Conservation (phyloP, 2,797 vertebrate genomes). For the Novumbra hubbsi region DNA sequence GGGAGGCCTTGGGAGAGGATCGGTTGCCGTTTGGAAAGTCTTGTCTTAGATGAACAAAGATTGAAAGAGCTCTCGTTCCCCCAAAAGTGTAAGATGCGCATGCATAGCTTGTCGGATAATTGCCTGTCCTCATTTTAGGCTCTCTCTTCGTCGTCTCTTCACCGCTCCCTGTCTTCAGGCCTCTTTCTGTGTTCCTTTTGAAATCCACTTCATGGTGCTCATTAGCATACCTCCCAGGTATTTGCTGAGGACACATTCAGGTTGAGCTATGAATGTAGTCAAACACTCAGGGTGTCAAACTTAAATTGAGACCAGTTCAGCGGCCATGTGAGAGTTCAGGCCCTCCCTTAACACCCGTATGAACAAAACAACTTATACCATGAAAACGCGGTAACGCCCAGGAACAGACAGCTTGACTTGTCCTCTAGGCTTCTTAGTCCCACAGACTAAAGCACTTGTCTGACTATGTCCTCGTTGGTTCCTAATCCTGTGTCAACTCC, state of each 20-base stretch:
- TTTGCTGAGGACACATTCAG: neutral
- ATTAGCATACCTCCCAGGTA: slow-evolving; percentile 31
- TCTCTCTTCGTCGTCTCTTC: slow-evolving; percentile 1
- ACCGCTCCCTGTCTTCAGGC: neutral
- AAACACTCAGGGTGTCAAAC: slow-evolving; percentile 25
- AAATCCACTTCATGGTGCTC: slow-evolving; percentile 21
- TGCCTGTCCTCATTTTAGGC: slow-evolving; percentile 4
- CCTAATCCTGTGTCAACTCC: neutral
- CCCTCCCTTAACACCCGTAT: neutral
- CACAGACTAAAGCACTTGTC: neutral
- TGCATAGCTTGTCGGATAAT: neutral
- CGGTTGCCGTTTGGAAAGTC: neutral
- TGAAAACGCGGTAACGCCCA: neutral
- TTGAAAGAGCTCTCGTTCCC: neutral
- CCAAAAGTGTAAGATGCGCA: no score
- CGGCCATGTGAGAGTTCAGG: neutral
- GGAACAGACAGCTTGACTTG: neutral
- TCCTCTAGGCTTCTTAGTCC: neutral
- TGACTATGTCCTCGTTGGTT: neutral
- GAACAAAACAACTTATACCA: neutral
- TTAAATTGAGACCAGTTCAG: slow-evolving; percentile 18
- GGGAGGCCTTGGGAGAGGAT: neutral
- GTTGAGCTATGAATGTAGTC: neutral
- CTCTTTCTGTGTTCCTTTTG: slow-evolving; percentile 7
- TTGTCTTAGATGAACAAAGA: neutral